Percentiles rank a stretch among this genome's conserved stretches.
Conservation (phyloP, 2,888 invertebrate genomes). For the Epirrhoe alternata region DNA sequence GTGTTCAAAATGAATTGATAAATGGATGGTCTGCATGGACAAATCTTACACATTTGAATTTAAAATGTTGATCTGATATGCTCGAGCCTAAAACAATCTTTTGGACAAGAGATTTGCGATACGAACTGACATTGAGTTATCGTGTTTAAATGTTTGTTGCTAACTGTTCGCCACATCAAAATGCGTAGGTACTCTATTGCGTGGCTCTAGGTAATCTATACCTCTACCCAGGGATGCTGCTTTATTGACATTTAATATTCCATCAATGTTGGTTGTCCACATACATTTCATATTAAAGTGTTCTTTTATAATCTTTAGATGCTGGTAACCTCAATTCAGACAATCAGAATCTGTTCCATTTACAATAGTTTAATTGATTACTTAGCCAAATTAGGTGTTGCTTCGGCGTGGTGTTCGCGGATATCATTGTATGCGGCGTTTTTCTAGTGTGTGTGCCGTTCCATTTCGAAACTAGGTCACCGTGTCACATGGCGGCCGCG, state of each 20-base stretch:
- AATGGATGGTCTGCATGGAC: neutral
- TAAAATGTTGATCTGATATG: constrained; percentile 22
- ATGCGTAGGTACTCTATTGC: constrained; percentile 50
- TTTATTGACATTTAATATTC: constrained; percentile 33
- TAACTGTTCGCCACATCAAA: constrained; percentile 62
- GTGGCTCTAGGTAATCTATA: constrained; percentile 56
- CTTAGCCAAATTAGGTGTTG: constrained; percentile 61
- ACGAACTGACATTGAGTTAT: constrained; percentile 31
- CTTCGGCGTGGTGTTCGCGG: constrained; percentile 58
- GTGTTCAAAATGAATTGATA: constrained; percentile 14
- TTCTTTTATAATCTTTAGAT: neutral
- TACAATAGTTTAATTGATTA: constrained; percentile 48
- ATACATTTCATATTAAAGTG: constrained; percentile 7
- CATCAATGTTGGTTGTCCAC: constrained; percentile 8
- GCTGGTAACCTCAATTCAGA: neutral
- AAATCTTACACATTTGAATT: constrained; percentile 21
- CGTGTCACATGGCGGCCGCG: constrained; percentile 80
- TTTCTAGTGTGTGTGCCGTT: constrained; percentile 78
- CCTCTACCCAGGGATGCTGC: constrained; percentile 56
- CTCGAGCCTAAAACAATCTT: constrained; percentile 17
- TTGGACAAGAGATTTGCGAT: constrained; percentile 25
- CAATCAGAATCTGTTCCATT: constrained; percentile 37
- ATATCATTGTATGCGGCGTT: constrained; percentile 65
- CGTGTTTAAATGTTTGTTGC: constrained; percentile 39
- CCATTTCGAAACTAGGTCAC: constrained; percentile 84